Evolutionary conservation across 2,797 vertebrate genomes (phyloP).

Genomic region (Notolabrus celidotus): DNA sequence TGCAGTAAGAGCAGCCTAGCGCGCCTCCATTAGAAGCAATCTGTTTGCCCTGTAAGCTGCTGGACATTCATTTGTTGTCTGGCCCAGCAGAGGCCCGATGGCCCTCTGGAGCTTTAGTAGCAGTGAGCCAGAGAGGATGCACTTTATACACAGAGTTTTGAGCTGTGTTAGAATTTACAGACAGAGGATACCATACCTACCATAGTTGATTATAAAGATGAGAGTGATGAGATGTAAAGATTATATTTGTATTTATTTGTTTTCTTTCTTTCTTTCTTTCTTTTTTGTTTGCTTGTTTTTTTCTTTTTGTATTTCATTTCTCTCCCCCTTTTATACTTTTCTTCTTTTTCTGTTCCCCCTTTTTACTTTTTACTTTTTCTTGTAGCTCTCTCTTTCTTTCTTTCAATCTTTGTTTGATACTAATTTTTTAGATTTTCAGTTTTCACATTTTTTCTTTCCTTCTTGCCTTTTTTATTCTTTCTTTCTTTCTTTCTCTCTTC

Average conservation of each 20-base stretch:
- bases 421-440: too few species aligned
- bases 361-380: too few species aligned
- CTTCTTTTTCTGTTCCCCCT: too few species aligned
- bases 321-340: too few species aligned
- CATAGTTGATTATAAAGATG: too few species aligned
- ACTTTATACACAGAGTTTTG: constrained; percentile 31
- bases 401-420: too few species aligned
- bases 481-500: neutral
- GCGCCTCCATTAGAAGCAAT: constrained; percentile 69
- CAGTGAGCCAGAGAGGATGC: constrained; percentile 33
- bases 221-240: too few species aligned
- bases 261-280: neutral
- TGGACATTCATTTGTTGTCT: constrained; percentile 57
- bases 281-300: neutral
- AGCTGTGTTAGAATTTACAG: constrained; percentile 21
- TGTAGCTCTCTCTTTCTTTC: too few species aligned
- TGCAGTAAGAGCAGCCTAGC: constrained; percentile 65
- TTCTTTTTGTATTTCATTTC: too few species aligned
- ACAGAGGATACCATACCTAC: neutral
- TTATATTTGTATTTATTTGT: too few species aligned
- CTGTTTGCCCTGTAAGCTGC: constrained; percentile 41
- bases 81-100: constrained; percentile 31
- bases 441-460: too few species aligned
- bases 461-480: too few species aligned
- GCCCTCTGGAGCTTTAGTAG: constrained; percentile 57